Conservation (phyloP, 2,113 vertebrate genomes). For the Periophthalmus modestus region DNA sequence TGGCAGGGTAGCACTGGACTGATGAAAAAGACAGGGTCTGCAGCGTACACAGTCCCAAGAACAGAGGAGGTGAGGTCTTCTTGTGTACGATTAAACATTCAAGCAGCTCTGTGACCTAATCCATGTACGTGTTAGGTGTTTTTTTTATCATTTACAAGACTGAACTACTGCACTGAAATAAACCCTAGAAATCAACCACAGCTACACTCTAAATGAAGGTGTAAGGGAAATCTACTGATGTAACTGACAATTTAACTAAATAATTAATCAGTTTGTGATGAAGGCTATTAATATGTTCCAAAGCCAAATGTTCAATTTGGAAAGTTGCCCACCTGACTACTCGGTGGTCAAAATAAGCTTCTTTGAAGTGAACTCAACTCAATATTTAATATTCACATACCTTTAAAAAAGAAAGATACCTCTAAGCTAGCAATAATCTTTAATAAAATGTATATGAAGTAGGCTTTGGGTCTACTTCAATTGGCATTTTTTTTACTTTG, state of each 20-base stretch:
- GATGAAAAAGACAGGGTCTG: not conserved
- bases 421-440: conserved; percentile 8
- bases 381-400: not conserved
- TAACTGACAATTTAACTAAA: not conserved
- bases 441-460: conserved; percentile 7
- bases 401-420: not conserved
- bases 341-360: not conserved
- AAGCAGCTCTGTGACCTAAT: not conserved
- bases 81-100: not conserved
- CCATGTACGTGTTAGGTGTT: not conserved
- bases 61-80: not conserved
- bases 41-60: not conserved
- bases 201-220: no score
- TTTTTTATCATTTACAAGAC: not conserved
- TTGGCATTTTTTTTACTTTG: conserved; percentile 87
- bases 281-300: not conserved
- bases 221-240: no score
- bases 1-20: not conserved
- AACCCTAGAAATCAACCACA: not conserved
- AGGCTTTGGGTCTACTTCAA: not conserved
- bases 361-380: not conserved
- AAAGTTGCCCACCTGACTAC: not conserved
- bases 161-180: not conserved
- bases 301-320: not conserved
- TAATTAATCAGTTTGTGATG: not conserved